Base-by-base conservation (phyloP, 1,140 invertebrate species). In the Arion vulgaris region DNA sequence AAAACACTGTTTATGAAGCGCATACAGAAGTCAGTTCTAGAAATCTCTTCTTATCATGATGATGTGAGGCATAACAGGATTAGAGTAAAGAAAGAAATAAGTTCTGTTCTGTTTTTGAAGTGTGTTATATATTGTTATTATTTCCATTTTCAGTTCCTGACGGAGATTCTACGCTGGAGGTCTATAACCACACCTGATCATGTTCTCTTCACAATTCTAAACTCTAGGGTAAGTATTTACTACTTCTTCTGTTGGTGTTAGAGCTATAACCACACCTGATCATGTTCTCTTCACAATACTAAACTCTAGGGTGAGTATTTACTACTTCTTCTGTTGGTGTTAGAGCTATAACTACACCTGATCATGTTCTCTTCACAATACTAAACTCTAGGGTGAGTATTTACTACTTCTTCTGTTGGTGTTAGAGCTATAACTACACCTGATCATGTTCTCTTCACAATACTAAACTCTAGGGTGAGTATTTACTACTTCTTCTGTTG, bases 231-330 rank as follows among this genome's bases (percentile, higher is more conserved):
- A 82, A 84, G 84, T 77, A 26, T 23, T 4, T 23, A 57, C 26
- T 15, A 57, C 9, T 57, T 57, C 5, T 57, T 57, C 2, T 57
- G 19, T 26, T 57, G 9, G 51, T 57, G 51, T 57, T 19, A 94
- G 98, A 72, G 96, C 98, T 5, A 95, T 95, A 82, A 96, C 96
- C 71, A 98, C 97, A 9, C 96, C 98, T 0, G 98, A 99, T 89
- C 98, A 99, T 92, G 95, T 98, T n/a, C 95, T 99, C 75, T 99
- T 98, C 91, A 99, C 98, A 0, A 93, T 99, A 83, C 94, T 99
- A 68, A 99, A 99, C 91, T 95, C 97, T 0, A 99, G 99, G 92
- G 93, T 93, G 82, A 84, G 84, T 77, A 26, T 23, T 4, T 23
- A 57, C 26, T 15, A 57, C 9, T 57, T 57, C 5, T 57, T 57